These are phyloP conservation scores for Simalia tracyae DNA, from an alignment of 2,797 vertebrate species.

Conservation along the genomic window DNA sequence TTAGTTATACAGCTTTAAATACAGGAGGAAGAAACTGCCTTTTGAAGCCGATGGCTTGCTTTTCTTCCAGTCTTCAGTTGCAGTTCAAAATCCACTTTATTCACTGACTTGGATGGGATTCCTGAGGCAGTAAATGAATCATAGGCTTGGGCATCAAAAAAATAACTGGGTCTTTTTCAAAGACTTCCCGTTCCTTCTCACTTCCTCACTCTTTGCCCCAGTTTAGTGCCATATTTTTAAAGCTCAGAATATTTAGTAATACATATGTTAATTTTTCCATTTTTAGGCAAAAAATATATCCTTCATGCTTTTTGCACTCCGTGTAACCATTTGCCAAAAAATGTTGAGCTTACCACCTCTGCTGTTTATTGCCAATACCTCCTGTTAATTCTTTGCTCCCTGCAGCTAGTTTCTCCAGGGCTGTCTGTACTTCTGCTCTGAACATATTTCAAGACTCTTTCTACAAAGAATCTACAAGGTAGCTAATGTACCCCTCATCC, in stretches of 20 bases:
- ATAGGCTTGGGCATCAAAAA: not conserved
- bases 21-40: not conserved
- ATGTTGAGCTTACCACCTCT: no score
- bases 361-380: not conserved
- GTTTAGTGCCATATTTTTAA: not conserved
- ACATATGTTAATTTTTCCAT: not conserved
- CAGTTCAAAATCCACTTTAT: not conserved
- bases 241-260: not conserved
- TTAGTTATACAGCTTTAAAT: not conserved
- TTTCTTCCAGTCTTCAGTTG: not conserved
- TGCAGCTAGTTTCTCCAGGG: not conserved
- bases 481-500: not conserved
- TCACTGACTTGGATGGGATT: not conserved
- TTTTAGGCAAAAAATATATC: not conserved
- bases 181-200: not conserved
- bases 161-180: not conserved
- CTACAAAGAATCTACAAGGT: not conserved
- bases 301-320: not conserved
- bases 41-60: not conserved
- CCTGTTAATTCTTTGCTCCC: not conserved
- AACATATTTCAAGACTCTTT: not conserved
- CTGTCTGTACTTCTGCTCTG: no score
- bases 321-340: not conserved
- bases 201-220: not conserved
- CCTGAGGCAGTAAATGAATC: not conserved